Base-by-base conservation (phyloP, 1,140 invertebrate species). In the Elysia chlorotica region DNA sequence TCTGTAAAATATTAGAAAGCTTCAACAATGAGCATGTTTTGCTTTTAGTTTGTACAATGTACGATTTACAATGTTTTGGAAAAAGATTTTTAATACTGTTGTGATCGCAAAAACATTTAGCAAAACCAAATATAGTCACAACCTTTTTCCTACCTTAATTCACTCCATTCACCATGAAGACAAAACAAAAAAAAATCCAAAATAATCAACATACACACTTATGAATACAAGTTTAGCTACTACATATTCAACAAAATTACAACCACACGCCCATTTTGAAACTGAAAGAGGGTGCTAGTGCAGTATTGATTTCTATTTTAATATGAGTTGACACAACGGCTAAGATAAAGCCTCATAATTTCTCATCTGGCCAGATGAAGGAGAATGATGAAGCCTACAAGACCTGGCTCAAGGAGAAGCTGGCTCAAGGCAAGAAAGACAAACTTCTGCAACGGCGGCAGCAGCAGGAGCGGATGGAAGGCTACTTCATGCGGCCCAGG, bases 391-490 rank as follows among this genome's bases (percentile, higher is more conserved):
- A 75, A 41, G 79, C 81, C 3, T 86, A 76, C 61, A 77, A 78
- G 38, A 37, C 48, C 1, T 86, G 84, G 84, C 72, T 84, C 57
- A 77, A 82, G 36, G 71, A 68, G 56, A 86, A 86, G 65, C 57
- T 73, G 21, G n/a, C 57, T 17, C 82, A 86, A 48, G 69, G 71
- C 0, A 78, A 79, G 41, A 70, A 77, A 28, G 82, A 86, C 36
- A 83, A 83, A 65, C 57, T 83, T 53, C 71, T 84, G 33, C 78
- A 82, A 61, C 76, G 71, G 53, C 61, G 82, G 37, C 71, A 82
- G 53, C 78, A 84, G 14, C 79, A 82, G 69, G 83, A 86, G 65
- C 71, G 76, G 35, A 75, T 76, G 23, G 82, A 82, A n/a, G 80
- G 79, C 10, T 81, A 81, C 54, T 78, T 77, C 33, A 67, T 82